Evolutionary conservation across 1,140 invertebrate species (phyloP), one percentile per base, ranked within the genome.

Genomic region (Ostrea denselamellosa): DNA sequence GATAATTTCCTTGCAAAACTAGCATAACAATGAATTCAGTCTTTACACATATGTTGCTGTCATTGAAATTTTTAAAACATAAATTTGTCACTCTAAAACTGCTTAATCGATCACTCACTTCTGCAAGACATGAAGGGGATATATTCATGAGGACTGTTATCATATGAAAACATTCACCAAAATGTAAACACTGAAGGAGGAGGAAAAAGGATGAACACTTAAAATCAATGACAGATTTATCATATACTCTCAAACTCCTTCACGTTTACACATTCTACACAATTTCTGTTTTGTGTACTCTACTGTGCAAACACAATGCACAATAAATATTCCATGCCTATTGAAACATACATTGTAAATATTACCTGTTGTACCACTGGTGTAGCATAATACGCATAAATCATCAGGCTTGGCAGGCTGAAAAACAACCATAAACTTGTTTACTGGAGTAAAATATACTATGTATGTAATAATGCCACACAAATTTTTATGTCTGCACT

Each of bases 311-410:
- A 17, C n/a, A 65, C 28, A 10, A 34, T 17, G 9, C 10, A 9
- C 22, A 14, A 71, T 52, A 51, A 34, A 52, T 51, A 77, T 34
- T 12, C 28, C 68, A 25, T 77, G 68, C 10, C 28, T 58, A 9
- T 25, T n/a, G 19, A 56, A 28, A 52, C 68, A 34, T 77, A 77
- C 9, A 10, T 4, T 25, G 25, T 14, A 77, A 77, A 34, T 22
- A 77, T 51, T 90, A 92, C 99, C 99, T n/a, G 98, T 99, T 8
- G 98, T 99, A 5, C 98, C 99, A 44, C 98, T 99, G 2, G 98
- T 99, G 94, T 99, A 99, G 94, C 98, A 99, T 90, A 99, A 97
- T 34, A 98, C 98, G 94, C 97, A 98, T 9, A 99, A 95, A 95
- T 99, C 98, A 68, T 97, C 96, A 9, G 97, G 96, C 93, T 96